Evolutionary conservation across 2,888 invertebrate genomes (phyloP).

Genomic region (Cataglyphis livida): DNA sequence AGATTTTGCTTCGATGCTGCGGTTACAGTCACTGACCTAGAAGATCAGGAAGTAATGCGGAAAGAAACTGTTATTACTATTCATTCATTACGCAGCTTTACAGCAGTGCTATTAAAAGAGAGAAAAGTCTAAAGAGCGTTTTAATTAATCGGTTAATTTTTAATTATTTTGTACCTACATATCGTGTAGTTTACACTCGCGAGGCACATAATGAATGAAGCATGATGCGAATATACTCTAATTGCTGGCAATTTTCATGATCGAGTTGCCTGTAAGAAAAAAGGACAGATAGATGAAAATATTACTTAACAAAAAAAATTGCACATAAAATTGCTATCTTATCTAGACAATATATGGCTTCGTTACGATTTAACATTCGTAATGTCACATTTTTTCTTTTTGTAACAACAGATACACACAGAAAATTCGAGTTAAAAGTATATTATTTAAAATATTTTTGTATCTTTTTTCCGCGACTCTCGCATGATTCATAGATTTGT

Average conservation of each 20-base stretch:
- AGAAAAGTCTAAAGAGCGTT: constrained; percentile 36
- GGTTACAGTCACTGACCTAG: constrained; percentile 58
- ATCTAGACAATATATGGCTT: not conserved
- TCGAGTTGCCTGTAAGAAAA: not conserved
- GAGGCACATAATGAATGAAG: constrained; percentile 54
- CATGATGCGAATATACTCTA: constrained; percentile 9
- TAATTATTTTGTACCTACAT: constrained; percentile 23
- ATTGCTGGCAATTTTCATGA: constrained; percentile 11
- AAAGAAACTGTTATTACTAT: constrained; percentile 55
- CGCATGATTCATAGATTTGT: not conserved
- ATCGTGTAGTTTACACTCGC: constrained; percentile 12
- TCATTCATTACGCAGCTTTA: constrained; percentile 55
- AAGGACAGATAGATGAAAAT: not conserved
- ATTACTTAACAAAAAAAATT: not conserved
- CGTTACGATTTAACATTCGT: not conserved
- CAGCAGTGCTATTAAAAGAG: constrained; percentile 24
- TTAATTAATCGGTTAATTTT: constrained; percentile 58
- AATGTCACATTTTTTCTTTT: not conserved
- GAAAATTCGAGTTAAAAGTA: not conserved
- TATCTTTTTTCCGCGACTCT: not conserved
- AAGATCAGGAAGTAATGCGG: constrained; percentile 58
- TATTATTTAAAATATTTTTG: not conserved
- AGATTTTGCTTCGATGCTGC: constrained; percentile 35
- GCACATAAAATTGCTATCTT: not conserved
- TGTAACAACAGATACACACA: not conserved